Percentiles rank a stretch among this genome's conserved stretches.
These are phyloP conservation scores for Drosophila equinoxialis DNA, from an alignment of 1,140 invertebrate genomes.

Conservation along the genomic window DNA sequence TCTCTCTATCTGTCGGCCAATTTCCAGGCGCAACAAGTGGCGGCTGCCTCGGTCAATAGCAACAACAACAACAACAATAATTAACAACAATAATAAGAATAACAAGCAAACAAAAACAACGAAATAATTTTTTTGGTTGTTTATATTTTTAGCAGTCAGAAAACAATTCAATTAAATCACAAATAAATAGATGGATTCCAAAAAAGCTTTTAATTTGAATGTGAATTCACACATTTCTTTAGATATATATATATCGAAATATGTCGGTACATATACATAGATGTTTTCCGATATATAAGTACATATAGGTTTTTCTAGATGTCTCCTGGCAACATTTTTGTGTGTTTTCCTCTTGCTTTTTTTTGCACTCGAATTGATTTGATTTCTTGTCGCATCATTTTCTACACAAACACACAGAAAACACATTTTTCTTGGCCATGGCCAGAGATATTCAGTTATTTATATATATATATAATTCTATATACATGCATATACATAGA, in stretches of 20 bases:
- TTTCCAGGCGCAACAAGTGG: constrained; percentile 53
- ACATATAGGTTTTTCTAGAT: constrained; percentile 4
- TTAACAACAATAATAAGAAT: constrained; percentile 12
- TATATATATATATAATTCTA: not conserved
- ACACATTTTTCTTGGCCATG: constrained; percentile 19
- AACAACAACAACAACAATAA: constrained; percentile 31
- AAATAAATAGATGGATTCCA: constrained; percentile 72
- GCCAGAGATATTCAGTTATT: not conserved
- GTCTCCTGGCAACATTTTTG: constrained; percentile 11
- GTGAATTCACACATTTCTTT: constrained; percentile 3
- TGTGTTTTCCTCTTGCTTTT: not conserved
- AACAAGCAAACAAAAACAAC: constrained; percentile 36
- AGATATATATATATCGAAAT: not conserved
- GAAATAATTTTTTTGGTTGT: constrained; percentile 52
- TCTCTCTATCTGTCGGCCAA: not conserved
- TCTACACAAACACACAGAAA: not conserved
- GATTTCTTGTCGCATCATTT: constrained; percentile 12
- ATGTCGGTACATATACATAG: not conserved
- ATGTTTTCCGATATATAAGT: constrained; percentile 4
- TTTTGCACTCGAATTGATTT: constrained; percentile 34
- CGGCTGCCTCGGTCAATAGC: constrained; percentile 16
- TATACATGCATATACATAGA: constrained; percentile 30
- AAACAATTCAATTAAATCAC: constrained; percentile 79
- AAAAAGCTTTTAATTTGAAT: constrained; percentile 66
- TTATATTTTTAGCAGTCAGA: constrained; percentile 71